A percentile compares a stretch with the other conserved stretches of the same genome.
Conservation (phyloP, 2,113 vertebrate species). For the Anthoscopus minutus region DNA sequence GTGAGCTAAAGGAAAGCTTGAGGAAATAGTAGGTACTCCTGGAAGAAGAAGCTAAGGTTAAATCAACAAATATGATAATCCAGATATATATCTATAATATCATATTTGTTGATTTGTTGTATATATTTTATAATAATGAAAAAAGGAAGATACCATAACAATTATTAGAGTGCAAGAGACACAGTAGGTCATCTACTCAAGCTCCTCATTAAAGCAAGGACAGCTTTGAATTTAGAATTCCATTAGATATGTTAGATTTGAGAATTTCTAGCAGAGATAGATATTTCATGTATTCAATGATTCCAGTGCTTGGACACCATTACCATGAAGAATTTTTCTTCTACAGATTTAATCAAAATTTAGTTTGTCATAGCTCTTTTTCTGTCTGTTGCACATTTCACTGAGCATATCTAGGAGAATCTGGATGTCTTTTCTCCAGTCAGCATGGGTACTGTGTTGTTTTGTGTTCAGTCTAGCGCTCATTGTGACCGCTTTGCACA, state of each 20-base stretch:
- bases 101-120: too few relatives aligned
- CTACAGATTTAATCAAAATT: neutral
- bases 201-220: neutral
- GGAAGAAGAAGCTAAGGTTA: neutral
- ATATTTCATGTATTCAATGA: neutral
- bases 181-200: neutral
- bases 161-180: neutral
- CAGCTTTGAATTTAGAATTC: neutral
- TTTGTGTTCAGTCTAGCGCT: neutral
- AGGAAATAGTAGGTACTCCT: neutral
- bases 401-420: neutral
- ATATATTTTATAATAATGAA: neutral
- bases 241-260: neutral
- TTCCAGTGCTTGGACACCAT: neutral
- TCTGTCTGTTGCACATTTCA: neutral
- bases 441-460: neutral
- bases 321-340: neutral
- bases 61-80: neutral
- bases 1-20: neutral
- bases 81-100: neutral
- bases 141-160: neutral
- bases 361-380: neutral
- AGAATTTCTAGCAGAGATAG: neutral
- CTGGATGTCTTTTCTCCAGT: neutral
- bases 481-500: rapidly evolving